Percentiles rank a stretch among this genome's conserved stretches.
phyloP scores from a whole-genome alignment of 2,113 vertebrate species.

The Hemiprocne comata region DNA sequence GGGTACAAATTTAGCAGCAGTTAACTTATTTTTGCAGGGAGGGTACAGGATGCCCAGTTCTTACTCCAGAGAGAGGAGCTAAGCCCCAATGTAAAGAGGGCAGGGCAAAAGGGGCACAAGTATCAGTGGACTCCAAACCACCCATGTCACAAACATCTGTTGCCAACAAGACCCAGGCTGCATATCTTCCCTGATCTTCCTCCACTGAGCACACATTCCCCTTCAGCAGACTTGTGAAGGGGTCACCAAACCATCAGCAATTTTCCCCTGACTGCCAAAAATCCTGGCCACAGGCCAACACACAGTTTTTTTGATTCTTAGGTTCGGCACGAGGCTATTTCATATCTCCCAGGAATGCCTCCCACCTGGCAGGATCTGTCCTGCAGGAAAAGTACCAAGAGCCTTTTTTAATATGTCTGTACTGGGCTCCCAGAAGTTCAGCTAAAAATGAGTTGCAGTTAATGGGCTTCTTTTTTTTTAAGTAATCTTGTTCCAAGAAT shows the following conservation, averaged over 20 bases:
- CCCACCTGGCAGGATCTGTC: neutral
- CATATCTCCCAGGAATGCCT: neutral
- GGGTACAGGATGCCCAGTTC: neutral
- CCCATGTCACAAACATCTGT: neutral
- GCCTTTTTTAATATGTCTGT: neutral
- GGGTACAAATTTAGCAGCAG: neutral
- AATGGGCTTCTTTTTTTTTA: neutral
- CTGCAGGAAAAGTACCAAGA: neutral
- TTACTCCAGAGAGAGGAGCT: neutral
- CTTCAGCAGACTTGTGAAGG: neutral
- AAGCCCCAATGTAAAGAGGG: rapidly evolving
- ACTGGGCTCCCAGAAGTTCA: neutral
- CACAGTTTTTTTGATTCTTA: neutral
- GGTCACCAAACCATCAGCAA: neutral
- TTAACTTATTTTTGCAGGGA: neutral
- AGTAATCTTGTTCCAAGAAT: neutral
- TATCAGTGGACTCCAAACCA: neutral
- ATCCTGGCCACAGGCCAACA: rapidly evolving
- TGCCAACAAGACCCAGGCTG: neutral
- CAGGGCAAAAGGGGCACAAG: neutral
- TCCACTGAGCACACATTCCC: neutral
- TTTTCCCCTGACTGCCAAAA: neutral
- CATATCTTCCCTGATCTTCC: neutral
- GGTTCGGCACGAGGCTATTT: neutral
- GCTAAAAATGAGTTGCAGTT: neutral